Evolutionary conservation across 2,888 invertebrate species (phyloP).

Genomic region (Bembecia ichneumoniformis): DNA sequence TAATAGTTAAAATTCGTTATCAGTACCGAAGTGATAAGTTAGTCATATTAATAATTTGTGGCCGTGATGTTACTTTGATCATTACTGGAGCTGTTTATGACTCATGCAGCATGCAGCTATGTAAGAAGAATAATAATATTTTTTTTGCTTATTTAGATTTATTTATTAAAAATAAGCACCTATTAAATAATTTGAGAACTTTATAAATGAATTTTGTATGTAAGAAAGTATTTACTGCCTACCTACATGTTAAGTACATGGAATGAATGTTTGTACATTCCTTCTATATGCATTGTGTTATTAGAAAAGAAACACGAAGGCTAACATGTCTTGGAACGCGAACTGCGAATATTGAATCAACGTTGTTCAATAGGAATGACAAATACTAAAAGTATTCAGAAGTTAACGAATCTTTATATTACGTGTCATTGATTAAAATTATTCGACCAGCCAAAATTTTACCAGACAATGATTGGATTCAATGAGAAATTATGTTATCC

Average conservation of each 20-base stretch:
- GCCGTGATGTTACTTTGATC: too few species aligned
- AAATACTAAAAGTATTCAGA: conserved; percentile 12
- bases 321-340: conserved; percentile 13
- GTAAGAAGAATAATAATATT: background rate
- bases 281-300: background rate
- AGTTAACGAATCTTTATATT: conserved; percentile 6
- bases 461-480: conserved; percentile 11
- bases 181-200: too few species aligned
- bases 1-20: too few species aligned
- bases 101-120: background rate
- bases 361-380: conserved; percentile 10
- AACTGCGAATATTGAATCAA: background rate
- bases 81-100: background rate
- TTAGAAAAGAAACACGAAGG: conserved; percentile 10
- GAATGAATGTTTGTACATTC: too few species aligned
- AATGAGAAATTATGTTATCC: conserved; percentile 19
- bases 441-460: background rate
- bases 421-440: background rate
- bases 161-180: too few species aligned
- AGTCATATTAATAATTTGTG: too few species aligned
- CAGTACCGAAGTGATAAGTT: too few species aligned
- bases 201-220: too few species aligned
- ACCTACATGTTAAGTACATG: too few species aligned
- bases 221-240: too few species aligned
- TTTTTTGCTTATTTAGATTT: background rate